phyloP scores from a whole-genome alignment of 2,113 vertebrate genomes.

The Sinocyclocheilus anshuiensis region DNA sequence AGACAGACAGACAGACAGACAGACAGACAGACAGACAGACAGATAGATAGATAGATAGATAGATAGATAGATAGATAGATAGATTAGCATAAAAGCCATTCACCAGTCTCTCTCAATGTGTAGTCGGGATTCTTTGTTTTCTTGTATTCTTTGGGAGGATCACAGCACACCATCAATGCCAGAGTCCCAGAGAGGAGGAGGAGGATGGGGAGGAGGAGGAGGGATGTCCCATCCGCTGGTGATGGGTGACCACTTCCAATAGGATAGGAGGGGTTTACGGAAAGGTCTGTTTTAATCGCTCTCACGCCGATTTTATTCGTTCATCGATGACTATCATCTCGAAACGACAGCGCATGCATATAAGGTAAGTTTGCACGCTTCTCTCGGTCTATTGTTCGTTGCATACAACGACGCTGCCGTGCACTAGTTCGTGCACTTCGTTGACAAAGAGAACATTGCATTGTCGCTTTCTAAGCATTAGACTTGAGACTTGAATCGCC shows the following conservation, averaged over 20 bases:
- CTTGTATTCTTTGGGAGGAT: not conserved
- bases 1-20: too few relatives aligned
- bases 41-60: not conserved
- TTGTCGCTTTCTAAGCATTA: slow-evolving; percentile 4
- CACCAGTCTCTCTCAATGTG: not conserved
- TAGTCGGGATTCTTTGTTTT: not conserved
- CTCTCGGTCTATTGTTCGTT: slow-evolving; percentile 15
- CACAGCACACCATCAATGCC: slow-evolving; percentile 14
- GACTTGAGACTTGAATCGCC: not conserved
- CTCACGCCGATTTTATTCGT: slow-evolving; percentile 16
- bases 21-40: not conserved
- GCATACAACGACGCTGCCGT: not conserved
- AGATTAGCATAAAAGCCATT: not conserved
- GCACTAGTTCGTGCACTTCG: slow-evolving; percentile 20
- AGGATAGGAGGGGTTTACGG: slow-evolving; percentile 47
- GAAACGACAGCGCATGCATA: slow-evolving; percentile 2
- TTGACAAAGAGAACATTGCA: slow-evolving; percentile 11
- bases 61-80: not conserved
- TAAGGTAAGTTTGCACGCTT: slow-evolving; percentile 22
- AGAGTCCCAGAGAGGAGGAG: slow-evolving; percentile 20
- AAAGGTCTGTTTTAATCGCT: slow-evolving; percentile 10
- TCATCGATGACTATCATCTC: slow-evolving; percentile 19
- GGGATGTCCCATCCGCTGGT: slow-evolving; percentile 35
- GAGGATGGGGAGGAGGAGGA: slow-evolving; percentile 12
- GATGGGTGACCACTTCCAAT: slow-evolving; percentile 40